phyloP scores from a whole-genome alignment of 2,888 invertebrate species.

The Antheraea assamensis region DNA sequence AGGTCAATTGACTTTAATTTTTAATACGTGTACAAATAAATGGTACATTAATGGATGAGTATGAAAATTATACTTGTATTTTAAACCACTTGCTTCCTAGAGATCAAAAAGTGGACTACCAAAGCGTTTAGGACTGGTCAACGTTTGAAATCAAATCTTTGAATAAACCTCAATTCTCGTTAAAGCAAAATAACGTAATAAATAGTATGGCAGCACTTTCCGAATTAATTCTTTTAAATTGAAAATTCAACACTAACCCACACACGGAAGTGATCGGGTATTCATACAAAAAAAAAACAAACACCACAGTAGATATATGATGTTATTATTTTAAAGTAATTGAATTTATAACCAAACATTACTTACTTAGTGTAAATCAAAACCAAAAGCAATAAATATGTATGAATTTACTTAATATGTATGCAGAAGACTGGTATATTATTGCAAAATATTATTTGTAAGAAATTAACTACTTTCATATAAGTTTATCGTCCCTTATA shows the following conservation, averaged over 20 bases:
- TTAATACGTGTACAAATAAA: no score
- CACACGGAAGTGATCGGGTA: not conserved
- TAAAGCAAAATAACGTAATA: not conserved
- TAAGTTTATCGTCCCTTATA: not conserved
- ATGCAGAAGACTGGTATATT: not conserved
- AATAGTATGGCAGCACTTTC: not conserved
- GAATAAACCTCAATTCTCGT: not conserved
- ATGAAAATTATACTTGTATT: no score
- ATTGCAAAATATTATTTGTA: not conserved
- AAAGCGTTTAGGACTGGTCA: no score
- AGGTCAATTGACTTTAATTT: no score
- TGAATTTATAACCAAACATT: not conserved
- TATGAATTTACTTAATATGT: not conserved
- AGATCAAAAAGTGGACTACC: no score
- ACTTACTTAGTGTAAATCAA: not conserved
- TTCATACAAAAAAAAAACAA: not conserved
- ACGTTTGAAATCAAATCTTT: not conserved
- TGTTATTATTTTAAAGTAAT: not conserved
- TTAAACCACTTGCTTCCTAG: no score
- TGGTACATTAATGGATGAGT: no score
- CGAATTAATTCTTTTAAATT: not conserved
- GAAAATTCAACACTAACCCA: not conserved
- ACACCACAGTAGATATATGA: no score
- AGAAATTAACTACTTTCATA: not conserved
- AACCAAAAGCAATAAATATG: not conserved